Evolutionary conservation across 1,140 invertebrate genomes (phyloP), one percentile per base, ranked within the genome.

Genomic region (Apocrypta bakeri): DNA sequence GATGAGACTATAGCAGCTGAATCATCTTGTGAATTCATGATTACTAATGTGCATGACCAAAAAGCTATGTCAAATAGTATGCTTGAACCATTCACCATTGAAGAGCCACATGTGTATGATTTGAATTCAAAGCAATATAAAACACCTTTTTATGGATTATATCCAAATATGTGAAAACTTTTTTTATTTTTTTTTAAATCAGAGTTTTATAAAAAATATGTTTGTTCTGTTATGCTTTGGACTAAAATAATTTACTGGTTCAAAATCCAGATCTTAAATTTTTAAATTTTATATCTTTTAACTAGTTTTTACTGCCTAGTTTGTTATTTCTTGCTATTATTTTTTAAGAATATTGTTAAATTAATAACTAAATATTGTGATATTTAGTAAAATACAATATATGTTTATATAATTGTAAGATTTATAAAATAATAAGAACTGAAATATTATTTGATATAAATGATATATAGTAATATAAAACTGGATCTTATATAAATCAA

Each of bases 111-210:
- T 86, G 68, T 89, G 73, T 90, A 87, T 78, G 80, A 83, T n/a
- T 78, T 87, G 24, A 89, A 88, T 77, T 81, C 86, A 8, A 89
- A 90, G 71, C 86, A 87, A 27, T 89, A 87, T 74, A 90, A 90
- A 79, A 87, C 85, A 75, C 83, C 88, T 25, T 90, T 88, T 66
- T 89, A 89, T 76, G 78, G 86, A 56, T 87, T 90, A 33, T 90
- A 90, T 87, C 88, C 88, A 33, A 89, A 86, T 71, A 89, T 90
- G 82, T 88, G 87, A 86, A 79, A 72, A 33, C n/a, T n/a, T n/a
- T 63, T 72, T 63, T 21, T 72, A 72, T 25, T 48, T 61, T 72
- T 31, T 33, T 1, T 8, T 21, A 48, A 79, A 29, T 79, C 66
- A 69, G 71, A 75, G 56, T 48, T 56, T 68, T 56, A 64, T 37